Evolutionary conservation across 2,888 invertebrate genomes (phyloP).

Genomic region (Amblyteles armatorius): DNA sequence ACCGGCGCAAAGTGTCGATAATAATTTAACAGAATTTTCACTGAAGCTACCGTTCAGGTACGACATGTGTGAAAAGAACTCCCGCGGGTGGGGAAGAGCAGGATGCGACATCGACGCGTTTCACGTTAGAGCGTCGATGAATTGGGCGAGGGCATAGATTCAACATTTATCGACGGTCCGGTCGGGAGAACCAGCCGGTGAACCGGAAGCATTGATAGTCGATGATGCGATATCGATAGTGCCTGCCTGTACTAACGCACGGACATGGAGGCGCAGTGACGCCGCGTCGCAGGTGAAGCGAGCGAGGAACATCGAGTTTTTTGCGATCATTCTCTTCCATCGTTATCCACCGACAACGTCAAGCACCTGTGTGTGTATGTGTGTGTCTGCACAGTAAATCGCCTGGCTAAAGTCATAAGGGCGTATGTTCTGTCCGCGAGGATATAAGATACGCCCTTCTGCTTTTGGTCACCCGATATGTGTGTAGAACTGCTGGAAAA

Average conservation of each 20-base stretch:
- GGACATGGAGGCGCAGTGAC: slow-evolving; percentile 24
- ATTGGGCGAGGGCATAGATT: slow-evolving; percentile 32
- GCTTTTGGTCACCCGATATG: background rate
- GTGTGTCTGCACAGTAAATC: background rate
- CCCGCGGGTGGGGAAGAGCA: too few relatives aligned
- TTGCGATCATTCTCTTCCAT: slow-evolving; percentile 30
- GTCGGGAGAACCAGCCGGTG: slow-evolving; percentile 38
- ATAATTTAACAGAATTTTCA: too few relatives aligned
- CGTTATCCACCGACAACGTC: slow-evolving; percentile 12
- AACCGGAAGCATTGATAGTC: slow-evolving; percentile 54
- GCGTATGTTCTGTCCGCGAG: background rate
- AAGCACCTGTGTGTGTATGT: background rate
- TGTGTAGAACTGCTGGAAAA: background rate
- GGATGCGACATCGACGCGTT: background rate
- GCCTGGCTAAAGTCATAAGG: background rate
- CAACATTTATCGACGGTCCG: slow-evolving; percentile 51
- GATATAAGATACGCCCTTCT: background rate
- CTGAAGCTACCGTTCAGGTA: too few relatives aligned
- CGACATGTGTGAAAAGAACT: too few relatives aligned
- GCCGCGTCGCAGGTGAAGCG: slow-evolving; percentile 21
- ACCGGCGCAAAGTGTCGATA: background rate
- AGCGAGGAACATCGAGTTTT: slow-evolving; percentile 25
- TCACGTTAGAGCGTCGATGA: slow-evolving; percentile 22
- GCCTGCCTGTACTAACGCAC: slow-evolving; percentile 3
- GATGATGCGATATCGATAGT: slow-evolving; percentile 55